Percentiles rank a stretch among this genome's conserved stretches.
Conservation (phyloP, 2,888 invertebrate genomes). For the Pseudococcus longispinus region DNA sequence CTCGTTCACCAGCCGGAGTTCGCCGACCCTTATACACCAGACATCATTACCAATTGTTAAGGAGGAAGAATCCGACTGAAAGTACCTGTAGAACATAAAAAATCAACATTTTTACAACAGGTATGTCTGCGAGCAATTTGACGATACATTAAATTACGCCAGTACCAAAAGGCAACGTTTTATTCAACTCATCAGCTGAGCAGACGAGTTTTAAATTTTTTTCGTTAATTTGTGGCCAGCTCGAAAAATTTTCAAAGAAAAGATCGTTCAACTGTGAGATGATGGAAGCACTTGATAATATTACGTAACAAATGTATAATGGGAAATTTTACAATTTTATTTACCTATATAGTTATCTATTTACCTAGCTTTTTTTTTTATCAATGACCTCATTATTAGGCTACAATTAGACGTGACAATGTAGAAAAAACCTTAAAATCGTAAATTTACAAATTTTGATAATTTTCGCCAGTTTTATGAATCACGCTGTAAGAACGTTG, state of each 20-base stretch:
- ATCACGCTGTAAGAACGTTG: background rate
- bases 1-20: slow-evolving; percentile 67
- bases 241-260: background rate
- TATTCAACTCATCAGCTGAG: background rate
- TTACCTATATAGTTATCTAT: too few species aligned
- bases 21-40: slow-evolving; percentile 65
- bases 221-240: background rate
- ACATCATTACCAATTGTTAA: slow-evolving; percentile 69
- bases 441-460: background rate
- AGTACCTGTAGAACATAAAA: background rate
- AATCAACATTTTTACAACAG: background rate
- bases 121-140: background rate
- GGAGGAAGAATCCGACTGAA: slow-evolving; percentile 65
- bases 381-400: background rate
- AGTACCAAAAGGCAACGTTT: background rate
- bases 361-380: too few species aligned
- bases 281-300: background rate
- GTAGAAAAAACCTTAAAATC: background rate
- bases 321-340: background rate
- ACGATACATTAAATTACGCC: background rate
- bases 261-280: background rate
- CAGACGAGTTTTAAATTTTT: background rate
- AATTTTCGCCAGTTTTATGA: background rate
- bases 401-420: background rate
- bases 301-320: background rate